Conservation (phyloP, 2,888 invertebrate genomes). For the Byasa hedistus region DNA sequence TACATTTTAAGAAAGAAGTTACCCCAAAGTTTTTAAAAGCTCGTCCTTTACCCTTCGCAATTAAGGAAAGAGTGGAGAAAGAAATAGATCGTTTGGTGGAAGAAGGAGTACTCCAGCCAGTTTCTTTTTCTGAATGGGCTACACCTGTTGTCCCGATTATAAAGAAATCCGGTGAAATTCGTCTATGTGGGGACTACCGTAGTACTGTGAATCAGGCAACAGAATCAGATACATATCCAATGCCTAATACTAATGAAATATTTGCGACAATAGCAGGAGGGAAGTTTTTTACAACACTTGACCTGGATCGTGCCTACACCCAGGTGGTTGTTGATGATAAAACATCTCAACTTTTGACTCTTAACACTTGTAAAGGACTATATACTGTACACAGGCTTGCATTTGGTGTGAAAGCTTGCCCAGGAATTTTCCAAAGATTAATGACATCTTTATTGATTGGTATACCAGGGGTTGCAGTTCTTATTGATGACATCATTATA, state of each 20-base stretch:
- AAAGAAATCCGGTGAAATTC: conserved; percentile 34
- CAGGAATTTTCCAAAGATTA: too few species aligned
- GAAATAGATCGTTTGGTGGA: not conserved
- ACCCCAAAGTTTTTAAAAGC: not conserved
- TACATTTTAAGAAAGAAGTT: not conserved
- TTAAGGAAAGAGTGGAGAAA: not conserved
- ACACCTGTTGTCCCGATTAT: conserved; percentile 33
- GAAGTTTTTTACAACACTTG: too few species aligned
- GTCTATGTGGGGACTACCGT: conserved; percentile 35
- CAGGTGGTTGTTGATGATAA: too few species aligned
- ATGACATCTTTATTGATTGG: too few species aligned
- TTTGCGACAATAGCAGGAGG: too few species aligned
- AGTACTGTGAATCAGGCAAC: conserved; percentile 36
- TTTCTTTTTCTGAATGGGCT: not conserved
- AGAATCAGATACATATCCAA: conserved; percentile 35
- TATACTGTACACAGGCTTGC: too few species aligned
- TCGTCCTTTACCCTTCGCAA: not conserved
- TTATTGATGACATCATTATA: too few species aligned
- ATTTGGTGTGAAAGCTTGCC: too few species aligned
- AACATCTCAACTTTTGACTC: too few species aligned
- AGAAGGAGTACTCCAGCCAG: not conserved
- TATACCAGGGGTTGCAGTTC: too few species aligned
- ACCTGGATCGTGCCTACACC: too few species aligned
- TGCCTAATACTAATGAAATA: not conserved
- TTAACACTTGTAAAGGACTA: too few species aligned